phyloP scores from a whole-genome alignment of 1,140 invertebrate species.

The Colletes latitarsis region DNA sequence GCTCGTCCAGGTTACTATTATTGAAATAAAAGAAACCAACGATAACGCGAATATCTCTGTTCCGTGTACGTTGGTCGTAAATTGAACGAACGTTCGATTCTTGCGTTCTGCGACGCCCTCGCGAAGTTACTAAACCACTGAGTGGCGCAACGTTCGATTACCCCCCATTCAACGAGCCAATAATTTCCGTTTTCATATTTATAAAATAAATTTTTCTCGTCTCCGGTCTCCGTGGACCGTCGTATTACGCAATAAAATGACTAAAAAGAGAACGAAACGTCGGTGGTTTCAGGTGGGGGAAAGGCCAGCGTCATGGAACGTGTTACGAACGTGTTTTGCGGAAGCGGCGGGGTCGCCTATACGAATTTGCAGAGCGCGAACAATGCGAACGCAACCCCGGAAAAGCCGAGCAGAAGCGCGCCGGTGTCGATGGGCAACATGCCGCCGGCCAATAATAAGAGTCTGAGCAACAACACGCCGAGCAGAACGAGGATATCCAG shows the following conservation, averaged over 20 bases:
- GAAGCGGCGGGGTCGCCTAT: constrained; percentile 81
- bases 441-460: constrained; percentile 71
- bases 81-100: background rate
- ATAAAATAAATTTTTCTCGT: too few relatives aligned
- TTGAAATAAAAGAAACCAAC: background rate
- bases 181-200: too few relatives aligned
- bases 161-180: too few relatives aligned
- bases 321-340: constrained; percentile 91
- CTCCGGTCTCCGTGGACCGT: too few relatives aligned
- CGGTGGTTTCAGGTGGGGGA: constrained; percentile 71
- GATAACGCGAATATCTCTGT: background rate
- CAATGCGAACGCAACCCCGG: constrained; percentile 77
- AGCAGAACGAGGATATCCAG: constrained; percentile 69
- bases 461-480: constrained; percentile 64
- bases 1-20: background rate
- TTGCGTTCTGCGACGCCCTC: too few relatives aligned
- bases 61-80: background rate
- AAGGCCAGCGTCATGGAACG: constrained; percentile 90
- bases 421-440: constrained; percentile 64
- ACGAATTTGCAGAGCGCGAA: constrained; percentile 76
- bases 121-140: too few relatives aligned
- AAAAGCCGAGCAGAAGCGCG: constrained; percentile 81
- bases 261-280: background rate
- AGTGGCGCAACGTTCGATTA: too few relatives aligned
- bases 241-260: background rate